These are phyloP conservation scores for Drosophila pachea DNA, from an alignment of 1,140 invertebrate species.

Conservation along the genomic window DNA sequence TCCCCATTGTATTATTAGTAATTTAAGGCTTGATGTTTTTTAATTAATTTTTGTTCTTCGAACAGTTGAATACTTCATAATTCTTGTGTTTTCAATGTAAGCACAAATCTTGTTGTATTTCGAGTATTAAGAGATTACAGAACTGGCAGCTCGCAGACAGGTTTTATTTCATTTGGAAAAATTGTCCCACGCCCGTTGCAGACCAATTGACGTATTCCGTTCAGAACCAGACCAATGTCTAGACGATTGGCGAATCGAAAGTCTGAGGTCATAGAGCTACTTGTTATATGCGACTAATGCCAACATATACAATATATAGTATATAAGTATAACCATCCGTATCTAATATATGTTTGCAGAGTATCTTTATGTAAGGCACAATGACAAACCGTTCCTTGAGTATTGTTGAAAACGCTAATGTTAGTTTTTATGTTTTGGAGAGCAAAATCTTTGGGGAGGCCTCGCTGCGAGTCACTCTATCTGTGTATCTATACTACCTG, in stretches of 20 bases:
- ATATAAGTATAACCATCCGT: no score
- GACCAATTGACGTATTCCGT: conserved; percentile 67
- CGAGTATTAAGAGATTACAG: conserved; percentile 12
- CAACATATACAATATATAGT: conserved; percentile 10
- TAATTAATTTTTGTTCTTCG: no score
- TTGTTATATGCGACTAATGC: conserved; percentile 33
- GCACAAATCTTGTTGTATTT: background rate
- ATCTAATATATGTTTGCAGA: background rate
- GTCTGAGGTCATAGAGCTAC: conserved; percentile 66
- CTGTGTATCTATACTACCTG: conserved; percentile 6
- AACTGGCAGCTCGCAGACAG: conserved; percentile 39
- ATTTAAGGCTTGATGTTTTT: no score
- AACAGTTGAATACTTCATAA: no score
- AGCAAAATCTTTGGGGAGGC: conserved; percentile 64
- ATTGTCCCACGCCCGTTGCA: conserved; percentile 36
- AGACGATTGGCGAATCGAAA: conserved; percentile 52
- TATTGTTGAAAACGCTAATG: conserved; percentile 43
- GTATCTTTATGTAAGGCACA: conserved; percentile 15
- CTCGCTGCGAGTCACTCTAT: conserved; percentile 30
- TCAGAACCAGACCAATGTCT: conserved; percentile 67
- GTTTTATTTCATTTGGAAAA: conserved; percentile 9
- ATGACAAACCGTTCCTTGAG: conserved; percentile 45
- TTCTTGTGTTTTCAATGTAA: no score
- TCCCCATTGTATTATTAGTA: no score
- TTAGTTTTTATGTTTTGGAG: conserved; percentile 48